Evolutionary conservation across 2,797 vertebrate species (phyloP).

Genomic region (Melanotaenia maccullochi): DNA sequence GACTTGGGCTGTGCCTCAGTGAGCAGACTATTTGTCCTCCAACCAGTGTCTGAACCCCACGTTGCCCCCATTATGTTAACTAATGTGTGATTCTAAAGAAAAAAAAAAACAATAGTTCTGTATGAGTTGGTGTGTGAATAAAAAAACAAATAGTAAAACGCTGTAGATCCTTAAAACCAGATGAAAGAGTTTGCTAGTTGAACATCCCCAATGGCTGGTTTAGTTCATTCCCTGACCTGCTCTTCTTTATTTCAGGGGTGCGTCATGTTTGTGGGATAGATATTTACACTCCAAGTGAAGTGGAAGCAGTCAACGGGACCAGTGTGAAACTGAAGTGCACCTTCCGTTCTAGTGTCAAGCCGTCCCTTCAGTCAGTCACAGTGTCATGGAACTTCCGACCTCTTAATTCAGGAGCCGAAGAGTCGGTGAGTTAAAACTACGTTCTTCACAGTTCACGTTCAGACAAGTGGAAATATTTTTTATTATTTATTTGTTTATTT

Average conservation of each 20-base stretch:
- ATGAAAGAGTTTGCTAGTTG: not conserved
- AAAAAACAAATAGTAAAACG: not conserved
- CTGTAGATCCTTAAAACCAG: not conserved
- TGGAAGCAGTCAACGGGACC: constrained; percentile 90
- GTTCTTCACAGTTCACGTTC: not conserved
- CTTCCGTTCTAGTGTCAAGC: constrained; percentile 81
- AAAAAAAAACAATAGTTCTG: not conserved
- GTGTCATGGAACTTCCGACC: constrained; percentile 91
- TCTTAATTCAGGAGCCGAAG: constrained; percentile 66
- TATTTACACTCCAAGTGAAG: constrained; percentile 77
- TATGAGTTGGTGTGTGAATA: not conserved
- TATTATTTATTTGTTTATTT: not conserved
- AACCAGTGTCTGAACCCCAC: not conserved
- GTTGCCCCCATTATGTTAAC: not conserved
- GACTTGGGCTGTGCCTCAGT: not conserved
- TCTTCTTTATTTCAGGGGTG: constrained; percentile 73
- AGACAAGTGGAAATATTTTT: not conserved
- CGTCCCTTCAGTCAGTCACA: constrained; percentile 49
- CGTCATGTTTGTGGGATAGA: constrained; percentile 79
- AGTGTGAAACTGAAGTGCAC: constrained; percentile 88
- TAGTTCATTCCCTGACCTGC: not conserved
- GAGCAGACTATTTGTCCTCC: not conserved
- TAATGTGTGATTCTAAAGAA: not conserved
- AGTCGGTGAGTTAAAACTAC: constrained; percentile 81
- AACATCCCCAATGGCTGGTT: not conserved